Conservation (phyloP, 2,888 invertebrate genomes). For the Bedellia somnulentella region DNA sequence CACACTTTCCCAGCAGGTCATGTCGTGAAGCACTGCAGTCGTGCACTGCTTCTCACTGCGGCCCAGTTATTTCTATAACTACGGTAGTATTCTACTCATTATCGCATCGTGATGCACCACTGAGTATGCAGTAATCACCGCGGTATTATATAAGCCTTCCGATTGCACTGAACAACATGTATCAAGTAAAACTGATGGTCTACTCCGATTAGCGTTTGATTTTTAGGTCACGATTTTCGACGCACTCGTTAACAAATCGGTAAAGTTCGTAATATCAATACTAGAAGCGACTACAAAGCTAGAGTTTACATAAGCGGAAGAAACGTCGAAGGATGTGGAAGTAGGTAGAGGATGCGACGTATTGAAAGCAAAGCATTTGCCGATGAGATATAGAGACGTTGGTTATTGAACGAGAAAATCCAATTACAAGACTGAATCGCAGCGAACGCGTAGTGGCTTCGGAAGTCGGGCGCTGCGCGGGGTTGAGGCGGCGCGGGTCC, state of each 20-base stretch:
- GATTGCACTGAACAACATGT: no score
- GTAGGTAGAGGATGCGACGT: conserved; percentile 43
- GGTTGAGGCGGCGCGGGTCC: conserved; percentile 29
- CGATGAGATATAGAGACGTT: conserved; percentile 44
- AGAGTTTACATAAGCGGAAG: conserved; percentile 2
- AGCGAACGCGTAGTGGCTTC: conserved; percentile 48
- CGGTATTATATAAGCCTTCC: conserved; percentile 40
- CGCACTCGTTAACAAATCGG: no score
- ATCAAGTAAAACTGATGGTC: conserved; percentile 10
- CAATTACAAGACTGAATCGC: conserved; percentile 58
- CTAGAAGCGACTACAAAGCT: conserved; percentile 31
- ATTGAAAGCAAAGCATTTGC: conserved; percentile 49
- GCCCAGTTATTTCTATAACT: neutral
- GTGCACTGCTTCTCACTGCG: neutral
- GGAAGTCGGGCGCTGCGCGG: conserved; percentile 34
- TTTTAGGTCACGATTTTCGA: neutral
- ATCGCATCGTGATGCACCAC: conserved; percentile 37
- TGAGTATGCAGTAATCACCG: conserved; percentile 20
- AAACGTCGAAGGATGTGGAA: conserved; percentile 27
- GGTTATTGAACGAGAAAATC: conserved; percentile 54
- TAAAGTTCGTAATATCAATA: no score
- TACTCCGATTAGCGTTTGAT: conserved; percentile 1
- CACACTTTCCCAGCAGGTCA: conserved; percentile 61
- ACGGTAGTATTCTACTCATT: conserved; percentile 10
- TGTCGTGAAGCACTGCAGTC: conserved; percentile 21